Conservation (phyloP, 2,888 invertebrate genomes). For the Hydraecia micacea region DNA sequence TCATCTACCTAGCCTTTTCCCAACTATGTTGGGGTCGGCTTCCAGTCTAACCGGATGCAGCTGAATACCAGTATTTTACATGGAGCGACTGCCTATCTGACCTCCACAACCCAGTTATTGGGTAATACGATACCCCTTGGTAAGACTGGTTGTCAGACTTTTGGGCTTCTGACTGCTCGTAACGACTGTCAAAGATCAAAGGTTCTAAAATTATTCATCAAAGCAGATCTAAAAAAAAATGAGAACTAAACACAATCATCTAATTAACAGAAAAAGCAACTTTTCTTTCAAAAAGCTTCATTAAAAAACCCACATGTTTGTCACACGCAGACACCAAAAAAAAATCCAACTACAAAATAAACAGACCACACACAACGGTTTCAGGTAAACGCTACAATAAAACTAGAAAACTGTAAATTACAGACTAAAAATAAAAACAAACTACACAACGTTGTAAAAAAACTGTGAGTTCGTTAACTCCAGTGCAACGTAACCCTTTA, state of each 20-base stretch:
- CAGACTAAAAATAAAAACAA: constrained; percentile 12
- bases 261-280: neutral
- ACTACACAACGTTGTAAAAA: neutral
- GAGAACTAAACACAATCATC: neutral
- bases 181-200: no score
- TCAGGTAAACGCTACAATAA: neutral
- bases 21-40: no score
- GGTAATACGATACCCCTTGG: no score
- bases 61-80: no score
- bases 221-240: no score
- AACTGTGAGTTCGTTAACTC: constrained; percentile 25
- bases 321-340: neutral
- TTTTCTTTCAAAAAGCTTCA: neutral
- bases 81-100: no score
- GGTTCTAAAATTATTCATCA: no score
- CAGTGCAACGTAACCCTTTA: constrained; percentile 24
- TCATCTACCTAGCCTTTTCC: no score
- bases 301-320: neutral
- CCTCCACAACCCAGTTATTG: no score
- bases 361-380: neutral
- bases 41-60: no score
- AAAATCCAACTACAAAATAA: neutral
- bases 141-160: no score
- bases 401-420: constrained; percentile 14
- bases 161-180: no score